phyloP scores from a whole-genome alignment of 2,888 invertebrate species.

The Phortica okadai region DNA sequence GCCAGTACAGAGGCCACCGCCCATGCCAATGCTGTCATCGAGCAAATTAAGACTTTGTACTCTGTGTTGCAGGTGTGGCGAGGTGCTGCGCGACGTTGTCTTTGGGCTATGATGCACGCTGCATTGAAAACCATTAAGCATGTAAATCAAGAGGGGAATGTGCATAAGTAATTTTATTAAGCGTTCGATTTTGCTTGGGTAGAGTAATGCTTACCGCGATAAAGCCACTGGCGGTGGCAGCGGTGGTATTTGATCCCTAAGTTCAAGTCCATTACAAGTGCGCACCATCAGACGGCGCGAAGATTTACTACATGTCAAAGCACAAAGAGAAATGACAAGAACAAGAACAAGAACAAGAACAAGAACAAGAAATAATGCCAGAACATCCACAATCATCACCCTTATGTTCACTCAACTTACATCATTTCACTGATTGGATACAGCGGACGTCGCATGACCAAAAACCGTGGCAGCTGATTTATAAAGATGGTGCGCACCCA shows the following conservation, averaged over 20 bases:
- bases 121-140: constrained; percentile 25
- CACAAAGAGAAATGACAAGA: constrained; percentile 1
- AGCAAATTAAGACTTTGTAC: constrained; percentile 76
- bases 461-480: constrained; percentile 94
- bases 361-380: too few species aligned
- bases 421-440: constrained; percentile 78
- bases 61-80: constrained; percentile 76
- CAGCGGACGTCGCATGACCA: constrained; percentile 93
- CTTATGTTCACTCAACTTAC: constrained; percentile 58
- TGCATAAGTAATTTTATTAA: constrained; percentile 42
- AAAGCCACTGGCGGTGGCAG: constrained; percentile 79
- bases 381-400: background rate
- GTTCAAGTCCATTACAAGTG: constrained; percentile 86
- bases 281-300: constrained; percentile 84
- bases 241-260: constrained; percentile 80
- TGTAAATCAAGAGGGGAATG: background rate
- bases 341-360: background rate
- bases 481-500: constrained; percentile 98
- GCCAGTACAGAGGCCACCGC: constrained; percentile 49
- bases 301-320: constrained; percentile 67
- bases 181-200: background rate
- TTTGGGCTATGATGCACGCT: constrained; percentile 77
- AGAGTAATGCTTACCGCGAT: constrained; percentile 73
- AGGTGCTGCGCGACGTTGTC: constrained; percentile 76
- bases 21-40: constrained; percentile 66